phyloP scores from a whole-genome alignment of 2,113 vertebrate genomes.

The Chloebia gouldiae region DNA sequence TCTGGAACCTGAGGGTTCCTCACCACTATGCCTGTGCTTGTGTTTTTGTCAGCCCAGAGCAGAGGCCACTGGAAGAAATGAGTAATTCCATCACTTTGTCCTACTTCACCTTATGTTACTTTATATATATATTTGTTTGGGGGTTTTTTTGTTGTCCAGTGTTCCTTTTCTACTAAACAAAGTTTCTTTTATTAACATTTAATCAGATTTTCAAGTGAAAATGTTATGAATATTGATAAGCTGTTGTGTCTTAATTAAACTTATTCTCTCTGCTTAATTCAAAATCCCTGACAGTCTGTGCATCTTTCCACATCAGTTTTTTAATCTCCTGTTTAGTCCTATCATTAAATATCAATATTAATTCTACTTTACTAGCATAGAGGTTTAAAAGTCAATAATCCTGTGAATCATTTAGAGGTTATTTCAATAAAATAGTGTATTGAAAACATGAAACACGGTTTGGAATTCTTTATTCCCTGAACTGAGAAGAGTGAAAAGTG shows the following conservation, averaged over 20 bases:
- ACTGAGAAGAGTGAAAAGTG: neutral
- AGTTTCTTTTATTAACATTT: neutral
- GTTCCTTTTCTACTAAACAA: neutral
- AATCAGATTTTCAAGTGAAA: neutral
- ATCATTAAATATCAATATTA: neutral
- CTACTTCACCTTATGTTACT: neutral
- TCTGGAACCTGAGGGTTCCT: neutral
- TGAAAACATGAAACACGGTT: neutral
- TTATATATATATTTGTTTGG: neutral
- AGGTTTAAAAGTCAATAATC: neutral
- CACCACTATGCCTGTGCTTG: accelerated
- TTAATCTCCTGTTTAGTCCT: neutral
- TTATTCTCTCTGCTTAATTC: neutral
- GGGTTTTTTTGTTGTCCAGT: neutral
- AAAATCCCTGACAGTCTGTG: neutral
- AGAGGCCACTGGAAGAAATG: neutral
- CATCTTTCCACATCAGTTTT: neutral
- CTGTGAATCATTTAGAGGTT: neutral
- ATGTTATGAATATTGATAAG: neutral
- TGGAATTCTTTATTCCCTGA: neutral
- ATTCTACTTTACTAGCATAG: neutral
- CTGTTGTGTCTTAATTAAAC: neutral
- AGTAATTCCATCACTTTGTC: neutral
- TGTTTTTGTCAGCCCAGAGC: neutral
- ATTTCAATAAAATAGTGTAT: neutral